A percentile compares a stretch with the other conserved stretches of the same genome.
Evolutionary conservation across 2,888 invertebrate species (phyloP).

Genomic region (Xestobium rufovillosum): DNA sequence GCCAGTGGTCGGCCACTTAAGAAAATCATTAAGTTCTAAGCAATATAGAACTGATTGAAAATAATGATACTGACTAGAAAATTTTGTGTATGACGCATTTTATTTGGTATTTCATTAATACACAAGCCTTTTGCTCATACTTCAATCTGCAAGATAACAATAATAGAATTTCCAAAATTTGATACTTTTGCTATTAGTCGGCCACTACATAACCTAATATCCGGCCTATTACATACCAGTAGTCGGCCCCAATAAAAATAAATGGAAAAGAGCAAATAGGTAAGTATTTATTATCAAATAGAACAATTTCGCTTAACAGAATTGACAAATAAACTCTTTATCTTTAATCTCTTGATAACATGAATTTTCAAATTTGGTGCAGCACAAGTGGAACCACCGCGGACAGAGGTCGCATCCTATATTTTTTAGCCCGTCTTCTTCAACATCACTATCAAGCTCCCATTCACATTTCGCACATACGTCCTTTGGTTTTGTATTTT

Average conservation of each 20-base stretch:
- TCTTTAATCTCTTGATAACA: background rate
- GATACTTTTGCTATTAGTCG: background rate
- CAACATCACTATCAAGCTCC: slow-evolving; percentile 3
- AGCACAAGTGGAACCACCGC: slow-evolving; percentile 1
- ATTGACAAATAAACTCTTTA: background rate
- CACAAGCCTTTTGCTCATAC: background rate
- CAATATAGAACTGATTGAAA: background rate
- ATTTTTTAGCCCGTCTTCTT: slow-evolving; percentile 1
- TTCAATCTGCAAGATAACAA: slow-evolving; percentile 1
- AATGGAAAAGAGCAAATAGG: slow-evolving; percentile 1
- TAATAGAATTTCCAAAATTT: background rate
- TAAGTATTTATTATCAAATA: slow-evolving; percentile 1
- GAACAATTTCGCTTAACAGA: background rate
- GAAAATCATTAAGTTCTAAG: background rate
- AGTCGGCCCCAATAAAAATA: background rate
- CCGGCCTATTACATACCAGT: slow-evolving; percentile 3
- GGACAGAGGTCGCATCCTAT: slow-evolving; percentile 1
- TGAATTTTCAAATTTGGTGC: slow-evolving; percentile 1
- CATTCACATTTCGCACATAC: background rate
- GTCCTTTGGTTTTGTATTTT: background rate
- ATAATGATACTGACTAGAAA: background rate
- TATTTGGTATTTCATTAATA: background rate
- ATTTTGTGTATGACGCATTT: slow-evolving; percentile 1
- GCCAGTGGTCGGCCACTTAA: slow-evolving; percentile 2
- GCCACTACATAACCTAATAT: background rate